Evolutionary conservation across 1,140 invertebrate species (phyloP), one percentile per base, ranked within the genome.

Genomic region (Tribolium madens): DNA sequence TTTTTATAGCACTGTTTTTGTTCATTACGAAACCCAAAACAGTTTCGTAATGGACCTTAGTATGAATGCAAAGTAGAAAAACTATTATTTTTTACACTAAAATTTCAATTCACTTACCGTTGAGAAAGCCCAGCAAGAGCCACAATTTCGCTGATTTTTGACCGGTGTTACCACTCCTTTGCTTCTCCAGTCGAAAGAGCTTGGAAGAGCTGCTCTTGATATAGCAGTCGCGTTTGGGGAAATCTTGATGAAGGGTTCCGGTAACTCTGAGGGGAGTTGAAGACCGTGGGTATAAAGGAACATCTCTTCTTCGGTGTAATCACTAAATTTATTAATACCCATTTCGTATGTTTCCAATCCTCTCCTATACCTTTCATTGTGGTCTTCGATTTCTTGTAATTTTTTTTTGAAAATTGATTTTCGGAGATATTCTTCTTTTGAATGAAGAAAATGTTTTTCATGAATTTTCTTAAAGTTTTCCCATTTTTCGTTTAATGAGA

Each of bases 51-150:
- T n/a, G n/a, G n/a, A n/a, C n/a, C n/a, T n/a, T n/a, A n/a, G n/a
- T n/a, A n/a, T n/a, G n/a, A n/a, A n/a, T n/a, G n/a, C n/a, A n/a
- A n/a, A n/a, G n/a, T n/a, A n/a, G n/a, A n/a, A n/a, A n/a, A n/a
- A n/a, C n/a, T n/a, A n/a, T n/a, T n/a, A n/a, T n/a, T n/a, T n/a
- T n/a, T n/a, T n/a, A n/a, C n/a, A n/a, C n/a, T n/a, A n/a, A n/a
- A n/a, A n/a, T n/a, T n/a, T n/a, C n/a, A n/a, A n/a, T n/a, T 0
- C 15, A 72, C 71, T 73, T 57, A 73, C 71, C 0, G 26, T 36
- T n/a, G 46, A 42, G n/a, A 73, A 73, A 0, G 71, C 71, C 71
- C 71, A 73, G 17, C 48, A 73, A 15, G 71, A 53, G 15, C 71
- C 71, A 26, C 71, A 73, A 9, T 18, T 33, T 15, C 48, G 15